These are phyloP conservation scores for Zelleria hepariella DNA, from an alignment of 2,888 invertebrate species.

Conservation along the genomic window DNA sequence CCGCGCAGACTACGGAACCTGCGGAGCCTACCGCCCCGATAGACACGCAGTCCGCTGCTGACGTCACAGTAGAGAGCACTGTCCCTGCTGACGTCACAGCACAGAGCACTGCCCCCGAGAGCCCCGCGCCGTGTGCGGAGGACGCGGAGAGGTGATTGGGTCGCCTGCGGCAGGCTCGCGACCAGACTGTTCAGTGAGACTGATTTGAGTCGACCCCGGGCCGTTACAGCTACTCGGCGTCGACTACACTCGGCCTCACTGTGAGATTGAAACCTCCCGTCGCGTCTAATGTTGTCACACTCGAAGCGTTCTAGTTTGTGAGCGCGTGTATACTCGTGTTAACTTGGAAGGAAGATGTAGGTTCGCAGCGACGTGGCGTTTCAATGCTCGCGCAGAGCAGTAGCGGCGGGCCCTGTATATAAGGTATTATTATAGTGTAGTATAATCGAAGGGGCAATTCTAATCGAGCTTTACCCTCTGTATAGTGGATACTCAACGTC, in stretches of 20 bases:
- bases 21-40: too few species aligned
- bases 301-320: too few species aligned
- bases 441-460: conserved; percentile 5
- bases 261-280: background rate
- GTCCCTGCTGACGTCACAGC: too few species aligned
- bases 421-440: background rate
- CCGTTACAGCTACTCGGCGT: background rate
- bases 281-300: background rate
- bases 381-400: conserved; percentile 10
- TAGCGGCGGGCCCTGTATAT: background rate
- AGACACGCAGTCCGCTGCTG: too few species aligned
- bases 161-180: too few species aligned
- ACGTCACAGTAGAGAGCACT: background rate
- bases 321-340: too few species aligned
- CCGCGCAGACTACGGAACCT: too few species aligned
- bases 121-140: background rate
- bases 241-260: background rate
- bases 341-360: too few species aligned
- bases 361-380: background rate
- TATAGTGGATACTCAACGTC: conserved; percentile 3
- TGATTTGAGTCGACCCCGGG: too few species aligned
- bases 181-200: too few species aligned
- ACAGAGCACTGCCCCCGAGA: too few species aligned
- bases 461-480: conserved; percentile 14
- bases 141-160: too few species aligned